Base-by-base conservation (phyloP, 2,888 invertebrate genomes). In the Leucozona laternaria region DNA sequence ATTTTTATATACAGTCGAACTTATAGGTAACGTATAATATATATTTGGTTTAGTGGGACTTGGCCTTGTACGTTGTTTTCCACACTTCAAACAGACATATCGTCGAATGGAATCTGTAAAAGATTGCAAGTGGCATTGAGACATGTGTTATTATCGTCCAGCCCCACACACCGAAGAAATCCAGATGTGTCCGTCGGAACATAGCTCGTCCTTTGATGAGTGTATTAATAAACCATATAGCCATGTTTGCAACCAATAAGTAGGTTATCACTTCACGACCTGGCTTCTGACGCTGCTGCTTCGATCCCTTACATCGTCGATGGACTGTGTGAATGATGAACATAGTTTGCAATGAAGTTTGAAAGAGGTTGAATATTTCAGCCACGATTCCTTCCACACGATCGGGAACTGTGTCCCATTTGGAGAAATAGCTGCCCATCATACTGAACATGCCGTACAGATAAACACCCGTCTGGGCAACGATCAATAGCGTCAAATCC, bases 31-130 rank as follows among this genome's bases (percentile, higher is more conserved):
- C 50, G 62, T n/a, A n/a, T n/a, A n/a, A 71, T 20, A 45, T 22
- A 31, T 40, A n/a, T 31, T n/a, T 13, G 45, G 48, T 53, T 80
- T 77, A 91, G 71, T 91, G 91, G 15, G 89, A 75, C 78, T 95
- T 95, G 88, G 95, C 95, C 91, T 97, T 98, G 93, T 97, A 98
- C 66, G 97, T 96, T 87, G 96, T 95, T 91, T 97, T 98, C 98
- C 98, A 98, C 77, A 98, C 96, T 92, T 98, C 97, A 90, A 97
- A 97, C 22, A 98, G 94, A 91, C 98, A 98, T 89, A 98, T 97
- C 0, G 97, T 97, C 3, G 97, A 97, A 92, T 98, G 97, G 91
- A 98, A 98, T 53, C 98, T 94, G 92, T 97, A 98, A 93, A 97
- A 97, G 89, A 97, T 97, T 0, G 97, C 97, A 60, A 98, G 93